These are phyloP conservation scores for Protonibea diacanthus DNA, from an alignment of 2,797 vertebrate genomes.

Conservation along the genomic window DNA sequence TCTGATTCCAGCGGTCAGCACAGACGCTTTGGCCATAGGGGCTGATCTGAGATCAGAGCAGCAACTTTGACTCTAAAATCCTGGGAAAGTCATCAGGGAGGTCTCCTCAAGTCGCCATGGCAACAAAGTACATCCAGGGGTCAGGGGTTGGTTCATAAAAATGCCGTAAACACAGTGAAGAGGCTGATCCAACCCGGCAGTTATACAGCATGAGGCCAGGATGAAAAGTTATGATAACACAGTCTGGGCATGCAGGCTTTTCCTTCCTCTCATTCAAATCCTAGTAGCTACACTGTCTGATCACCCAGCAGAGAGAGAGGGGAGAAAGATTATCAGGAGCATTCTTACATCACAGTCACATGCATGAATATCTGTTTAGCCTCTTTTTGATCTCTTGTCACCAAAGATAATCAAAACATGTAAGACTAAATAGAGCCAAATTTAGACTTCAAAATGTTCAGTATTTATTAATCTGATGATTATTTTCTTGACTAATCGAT, in stretches of 20 bases:
- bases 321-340: neutral
- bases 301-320: neutral
- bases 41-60: slow-evolving; percentile 53
- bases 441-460: neutral
- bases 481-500: neutral
- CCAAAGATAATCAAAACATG: neutral
- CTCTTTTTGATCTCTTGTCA: neutral
- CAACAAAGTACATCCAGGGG: slow-evolving; percentile 68
- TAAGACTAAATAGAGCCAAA: neutral
- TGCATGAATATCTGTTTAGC: neutral
- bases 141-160: slow-evolving; percentile 73
- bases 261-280: slow-evolving; percentile 48
- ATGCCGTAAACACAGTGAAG: slow-evolving; percentile 62
- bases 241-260: slow-evolving; percentile 42
- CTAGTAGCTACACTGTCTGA: neutral
- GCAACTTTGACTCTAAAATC: slow-evolving; percentile 24
- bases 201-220: slow-evolving; percentile 46
- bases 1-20: slow-evolving; percentile 4
- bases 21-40: neutral
- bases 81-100: slow-evolving; percentile 75
- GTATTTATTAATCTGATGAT: neutral
- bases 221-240: slow-evolving; percentile 58
- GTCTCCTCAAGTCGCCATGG: slow-evolving; percentile 56
- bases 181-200: slow-evolving; percentile 19
- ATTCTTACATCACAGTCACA: slow-evolving; percentile 5